Percentiles rank a stretch among this genome's conserved stretches.
Conservation (phyloP, 1,140 invertebrate species). For the Drosophila pseudoananassae region DNA sequence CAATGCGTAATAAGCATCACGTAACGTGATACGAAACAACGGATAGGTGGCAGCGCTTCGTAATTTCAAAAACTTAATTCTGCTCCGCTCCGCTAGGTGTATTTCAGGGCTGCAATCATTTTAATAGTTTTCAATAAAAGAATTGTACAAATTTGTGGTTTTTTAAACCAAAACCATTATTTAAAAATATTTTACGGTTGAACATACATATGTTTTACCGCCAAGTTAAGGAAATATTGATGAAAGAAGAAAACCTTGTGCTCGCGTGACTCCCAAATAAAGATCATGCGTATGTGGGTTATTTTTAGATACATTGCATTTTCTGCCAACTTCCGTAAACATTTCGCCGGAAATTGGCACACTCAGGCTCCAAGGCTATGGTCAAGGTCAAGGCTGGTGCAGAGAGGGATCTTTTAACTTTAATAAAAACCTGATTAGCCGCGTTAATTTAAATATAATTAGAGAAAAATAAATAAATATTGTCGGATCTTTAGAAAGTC, state of each 20-base stretch:
- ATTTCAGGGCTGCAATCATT: neutral
- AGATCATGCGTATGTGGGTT: conserved; percentile 19
- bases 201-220: neutral
- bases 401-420: conserved; percentile 9
- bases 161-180: no score
- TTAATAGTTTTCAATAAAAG: neutral
- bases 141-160: no score
- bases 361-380: conserved; percentile 31
- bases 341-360: conserved; percentile 70
- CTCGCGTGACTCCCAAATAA: conserved; percentile 49
- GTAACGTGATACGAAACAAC: no score
- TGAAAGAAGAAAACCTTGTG: neutral
- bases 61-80: neutral
- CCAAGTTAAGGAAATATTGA: neutral
- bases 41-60: neutral
- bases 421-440: neutral
- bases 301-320: conserved; percentile 53
- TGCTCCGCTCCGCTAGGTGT: neutral
- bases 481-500: conserved; percentile 41
- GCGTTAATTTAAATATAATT: neutral
- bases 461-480: conserved; percentile 1
- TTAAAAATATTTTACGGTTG: no score
- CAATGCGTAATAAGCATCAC: no score
- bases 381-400: conserved; percentile 59
- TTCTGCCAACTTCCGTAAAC: conserved; percentile 62